phyloP scores from a whole-genome alignment of 2,888 invertebrate genomes.

The Leptothorax acervorum region DNA sequence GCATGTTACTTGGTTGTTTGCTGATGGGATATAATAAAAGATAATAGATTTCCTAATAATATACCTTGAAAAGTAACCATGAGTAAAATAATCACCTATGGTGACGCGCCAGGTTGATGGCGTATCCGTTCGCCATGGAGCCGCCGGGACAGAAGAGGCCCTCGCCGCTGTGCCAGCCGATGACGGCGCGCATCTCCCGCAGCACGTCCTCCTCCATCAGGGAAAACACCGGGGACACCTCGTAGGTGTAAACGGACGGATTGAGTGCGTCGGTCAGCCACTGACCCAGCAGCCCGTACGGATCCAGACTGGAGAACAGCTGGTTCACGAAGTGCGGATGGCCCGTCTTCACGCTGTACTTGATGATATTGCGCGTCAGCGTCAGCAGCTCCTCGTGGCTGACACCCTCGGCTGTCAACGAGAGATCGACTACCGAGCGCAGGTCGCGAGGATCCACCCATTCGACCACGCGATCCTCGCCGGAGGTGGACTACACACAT shows the following conservation, averaged over 20 bases:
- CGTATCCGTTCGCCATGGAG: conserved; percentile 95
- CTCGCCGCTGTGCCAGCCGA: conserved; percentile 92
- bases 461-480: conserved; percentile 92
- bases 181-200: conserved; percentile 91
- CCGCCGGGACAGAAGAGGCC: conserved; percentile 97
- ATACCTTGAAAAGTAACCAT: conserved; percentile 4
- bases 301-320: conserved; percentile 94
- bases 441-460: conserved; percentile 93
- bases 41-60: not conserved
- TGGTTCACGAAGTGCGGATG: conserved; percentile 97
- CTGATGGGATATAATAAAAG: not conserved
- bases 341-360: conserved; percentile 95
- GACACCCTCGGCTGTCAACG: conserved; percentile 87
- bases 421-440: conserved; percentile 89
- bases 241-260: conserved; percentile 95
- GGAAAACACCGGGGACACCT: conserved; percentile 95
- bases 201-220: conserved; percentile 95
- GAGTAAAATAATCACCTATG: conserved; percentile 63
- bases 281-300: conserved; percentile 93
- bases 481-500: conserved; percentile 86
- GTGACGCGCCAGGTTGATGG: conserved; percentile 94
- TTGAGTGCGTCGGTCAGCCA: conserved; percentile 95
- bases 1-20: too few relatives aligned
- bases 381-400: conserved; percentile 90
- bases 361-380: conserved; percentile 90